These are phyloP conservation scores for Alviniconcha marisindica DNA, from an alignment of 1,140 invertebrate genomes.

Conservation along the genomic window DNA sequence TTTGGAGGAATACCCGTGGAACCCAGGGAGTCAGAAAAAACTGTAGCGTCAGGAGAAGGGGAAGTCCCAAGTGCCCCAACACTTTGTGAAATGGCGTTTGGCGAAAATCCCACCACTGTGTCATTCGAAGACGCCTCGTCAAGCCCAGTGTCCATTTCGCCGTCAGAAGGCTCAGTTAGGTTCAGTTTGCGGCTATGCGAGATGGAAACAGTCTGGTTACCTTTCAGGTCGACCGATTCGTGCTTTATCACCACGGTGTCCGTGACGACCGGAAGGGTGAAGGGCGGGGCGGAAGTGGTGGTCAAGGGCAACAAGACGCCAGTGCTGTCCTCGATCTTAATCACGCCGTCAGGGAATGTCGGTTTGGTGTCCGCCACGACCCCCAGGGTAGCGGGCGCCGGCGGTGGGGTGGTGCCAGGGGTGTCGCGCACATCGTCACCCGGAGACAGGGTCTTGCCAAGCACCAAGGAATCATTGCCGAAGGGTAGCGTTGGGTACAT, in stretches of 20 bases:
- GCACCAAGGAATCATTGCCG: slow-evolving; percentile 2
- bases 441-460: neutral
- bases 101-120: neutral
- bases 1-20: too few relatives aligned
- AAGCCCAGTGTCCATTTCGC: neutral
- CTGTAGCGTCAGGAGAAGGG: too few relatives aligned
- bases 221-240: neutral
- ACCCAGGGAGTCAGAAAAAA: too few relatives aligned
- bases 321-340: neutral
- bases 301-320: neutral
- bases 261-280: slow-evolving; percentile 1
- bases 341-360: neutral
- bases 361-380: neutral
- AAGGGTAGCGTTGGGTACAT: neutral
- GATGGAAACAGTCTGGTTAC: neutral
- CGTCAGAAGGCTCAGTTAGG: neutral
- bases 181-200: neutral
- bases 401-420: neutral
- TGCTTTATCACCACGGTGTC: slow-evolving; percentile 18
- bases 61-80: too few relatives aligned
- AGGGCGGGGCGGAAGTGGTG: neutral
- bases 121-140: neutral
- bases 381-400: neutral
- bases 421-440: neutral
- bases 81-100: neutral